These are phyloP conservation scores for Ashinkailepas kermadecensis DNA, from an alignment of 2,888 invertebrate species.

Conservation along the genomic window DNA sequence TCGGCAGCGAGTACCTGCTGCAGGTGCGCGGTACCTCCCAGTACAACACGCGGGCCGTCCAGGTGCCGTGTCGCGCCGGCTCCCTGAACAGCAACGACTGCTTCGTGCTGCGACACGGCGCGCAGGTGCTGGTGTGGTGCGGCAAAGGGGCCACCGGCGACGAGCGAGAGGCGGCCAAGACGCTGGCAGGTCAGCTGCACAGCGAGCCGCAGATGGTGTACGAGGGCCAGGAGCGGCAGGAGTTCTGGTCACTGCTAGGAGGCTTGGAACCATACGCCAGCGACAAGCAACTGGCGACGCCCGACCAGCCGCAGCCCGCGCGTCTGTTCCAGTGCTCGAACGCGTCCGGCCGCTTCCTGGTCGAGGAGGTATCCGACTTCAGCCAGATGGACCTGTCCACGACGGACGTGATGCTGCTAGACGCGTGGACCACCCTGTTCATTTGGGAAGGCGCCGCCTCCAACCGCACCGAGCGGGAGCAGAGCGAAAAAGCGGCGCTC, in stretches of 20 bases:
- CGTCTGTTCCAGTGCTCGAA: constrained; percentile 45
- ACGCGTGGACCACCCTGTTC: constrained; percentile 69
- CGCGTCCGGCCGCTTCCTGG: constrained; percentile 40
- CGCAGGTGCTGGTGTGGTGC: constrained; percentile 62
- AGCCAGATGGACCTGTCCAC: constrained; percentile 69
- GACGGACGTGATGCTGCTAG: constrained; percentile 78
- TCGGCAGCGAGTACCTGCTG: constrained; percentile 62
- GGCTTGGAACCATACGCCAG: constrained; percentile 54
- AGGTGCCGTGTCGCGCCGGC: constrained; percentile 53
- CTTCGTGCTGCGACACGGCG: constrained; percentile 64
- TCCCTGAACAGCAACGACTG: constrained; percentile 72
- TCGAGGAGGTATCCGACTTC: constrained; percentile 77
- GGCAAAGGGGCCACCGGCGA: constrained; percentile 85
- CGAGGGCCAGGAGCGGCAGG: constrained; percentile 56
- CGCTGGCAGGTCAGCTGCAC: constrained; percentile 53
- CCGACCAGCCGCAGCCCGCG: constrained; percentile 47
- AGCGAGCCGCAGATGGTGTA: constrained; percentile 64
- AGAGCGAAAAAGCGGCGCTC: constrained; percentile 55
- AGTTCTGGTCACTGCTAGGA: constrained; percentile 71
- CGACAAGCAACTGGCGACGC: constrained; percentile 41
- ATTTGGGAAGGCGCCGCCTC: constrained; percentile 77
- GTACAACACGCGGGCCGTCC: constrained; percentile 60
- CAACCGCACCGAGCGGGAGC: constrained; percentile 56
- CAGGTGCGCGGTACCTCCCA: constrained; percentile 71
- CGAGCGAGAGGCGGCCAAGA: constrained; percentile 87